Conservation (phyloP, 1,140 invertebrate genomes). For the Gerris buenoi region DNA sequence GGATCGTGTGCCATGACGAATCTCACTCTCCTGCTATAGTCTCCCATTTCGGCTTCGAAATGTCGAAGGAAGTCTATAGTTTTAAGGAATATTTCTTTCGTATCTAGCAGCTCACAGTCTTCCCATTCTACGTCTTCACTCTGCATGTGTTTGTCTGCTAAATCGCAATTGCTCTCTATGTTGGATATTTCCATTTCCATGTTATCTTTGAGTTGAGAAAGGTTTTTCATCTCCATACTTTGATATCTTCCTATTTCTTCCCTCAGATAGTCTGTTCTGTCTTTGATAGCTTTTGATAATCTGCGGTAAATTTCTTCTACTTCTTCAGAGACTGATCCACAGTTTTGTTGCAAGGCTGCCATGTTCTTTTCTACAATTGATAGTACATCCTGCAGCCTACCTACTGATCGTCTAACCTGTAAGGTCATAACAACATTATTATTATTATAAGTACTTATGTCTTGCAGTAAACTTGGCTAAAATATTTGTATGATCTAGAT, state of each 20-base stretch:
- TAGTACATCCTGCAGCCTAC: slow-evolving; percentile 70
- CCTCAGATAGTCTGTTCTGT: slow-evolving; percentile 73
- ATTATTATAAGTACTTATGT: too few species aligned
- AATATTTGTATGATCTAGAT: too few species aligned
- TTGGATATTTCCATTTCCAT: slow-evolving; percentile 82
- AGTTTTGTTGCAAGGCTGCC: slow-evolving; percentile 65
- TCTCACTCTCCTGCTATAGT: slow-evolving; percentile 68
- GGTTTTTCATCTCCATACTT: slow-evolving; percentile 49
- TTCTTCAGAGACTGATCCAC: slow-evolving; percentile 71
- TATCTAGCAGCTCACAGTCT: slow-evolving; percentile 76
- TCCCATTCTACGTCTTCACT: slow-evolving; percentile 67
- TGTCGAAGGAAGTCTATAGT: slow-evolving; percentile 86
- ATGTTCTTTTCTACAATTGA: slow-evolving; percentile 73
- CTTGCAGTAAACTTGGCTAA: too few species aligned
- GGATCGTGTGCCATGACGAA: slow-evolving; percentile 77
- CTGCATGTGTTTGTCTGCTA: slow-evolving; percentile 86
- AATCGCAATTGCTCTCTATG: slow-evolving; percentile 81
- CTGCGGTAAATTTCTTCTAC: slow-evolving; percentile 81
- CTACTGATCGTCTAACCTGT: slow-evolving; percentile 60
- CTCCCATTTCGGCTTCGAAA: slow-evolving; percentile 80
- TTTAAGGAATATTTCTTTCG: slow-evolving; percentile 85
- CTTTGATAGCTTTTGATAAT: slow-evolving; percentile 77
- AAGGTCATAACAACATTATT: slow-evolving; percentile 4
- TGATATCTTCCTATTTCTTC: slow-evolving; percentile 62
- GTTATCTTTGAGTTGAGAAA: slow-evolving; percentile 78